Evolutionary conservation across 2,113 vertebrate genomes (phyloP).

Genomic region (Physeter macrocephalus): DNA sequence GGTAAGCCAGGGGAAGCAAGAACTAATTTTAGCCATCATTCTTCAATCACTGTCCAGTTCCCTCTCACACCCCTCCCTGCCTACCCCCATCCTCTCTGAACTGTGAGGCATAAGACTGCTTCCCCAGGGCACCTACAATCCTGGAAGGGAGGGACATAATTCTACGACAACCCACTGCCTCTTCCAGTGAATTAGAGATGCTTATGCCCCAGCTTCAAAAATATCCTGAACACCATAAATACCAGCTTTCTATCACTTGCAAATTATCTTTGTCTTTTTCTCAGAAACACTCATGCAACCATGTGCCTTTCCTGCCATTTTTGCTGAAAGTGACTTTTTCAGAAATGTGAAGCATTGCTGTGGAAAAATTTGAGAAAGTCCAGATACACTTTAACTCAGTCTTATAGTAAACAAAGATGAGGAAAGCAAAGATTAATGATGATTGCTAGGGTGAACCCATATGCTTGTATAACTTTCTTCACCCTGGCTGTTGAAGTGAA

Average conservation of each 20-base stretch:
- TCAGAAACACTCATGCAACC: background rate
- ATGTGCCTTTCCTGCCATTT: conserved; percentile 10
- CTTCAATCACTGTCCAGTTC: conserved; percentile 59
- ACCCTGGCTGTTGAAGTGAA: background rate
- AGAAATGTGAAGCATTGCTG: background rate
- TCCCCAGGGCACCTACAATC: background rate
- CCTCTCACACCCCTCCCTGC: background rate
- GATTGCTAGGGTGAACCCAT: conserved; percentile 37
- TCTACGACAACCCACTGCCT: background rate
- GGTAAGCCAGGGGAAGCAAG: conserved; percentile 28
- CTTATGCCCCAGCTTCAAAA: background rate
- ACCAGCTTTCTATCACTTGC: conserved; percentile 13
- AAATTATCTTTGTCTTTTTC: conserved; percentile 9
- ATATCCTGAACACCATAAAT: background rate
- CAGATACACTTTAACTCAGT: conserved; percentile 39
- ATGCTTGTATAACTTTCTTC: conserved; percentile 30
- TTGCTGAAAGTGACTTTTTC: conserved; percentile 23
- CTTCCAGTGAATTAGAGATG: background rate
- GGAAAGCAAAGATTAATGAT: conserved; percentile 48
- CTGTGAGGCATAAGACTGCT: background rate
- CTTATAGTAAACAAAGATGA: conserved; percentile 33
- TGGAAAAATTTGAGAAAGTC: conserved; percentile 47
- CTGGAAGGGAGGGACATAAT: background rate
- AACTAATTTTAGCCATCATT: conserved; percentile 66
- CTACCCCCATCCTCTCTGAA: background rate